These are phyloP conservation scores for cat (Felis catus) DNA, from an alignment of 2,113 vertebrate genomes.

Conservation along the genomic window DNA sequence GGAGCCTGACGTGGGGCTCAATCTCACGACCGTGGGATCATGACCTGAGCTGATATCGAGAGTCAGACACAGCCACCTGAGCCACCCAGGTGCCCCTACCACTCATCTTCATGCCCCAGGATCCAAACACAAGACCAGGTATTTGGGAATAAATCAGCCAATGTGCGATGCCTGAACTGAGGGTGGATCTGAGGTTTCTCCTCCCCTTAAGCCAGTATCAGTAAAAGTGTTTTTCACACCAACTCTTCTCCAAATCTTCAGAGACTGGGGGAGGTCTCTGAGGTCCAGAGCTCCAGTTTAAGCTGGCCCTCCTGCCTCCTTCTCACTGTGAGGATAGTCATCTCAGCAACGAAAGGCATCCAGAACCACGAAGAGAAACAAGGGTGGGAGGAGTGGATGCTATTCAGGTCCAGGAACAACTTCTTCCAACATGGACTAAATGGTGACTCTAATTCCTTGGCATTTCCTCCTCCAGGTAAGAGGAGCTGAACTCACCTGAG, in stretches of 20 bases:
- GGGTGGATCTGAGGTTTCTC: neutral
- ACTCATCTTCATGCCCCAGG: accelerated
- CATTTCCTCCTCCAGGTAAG: neutral
- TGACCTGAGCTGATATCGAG: no score
- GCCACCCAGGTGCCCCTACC: no score
- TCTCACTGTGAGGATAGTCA: neutral
- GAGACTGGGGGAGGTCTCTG: neutral
- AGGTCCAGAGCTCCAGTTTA: neutral
- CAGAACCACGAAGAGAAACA: neutral
- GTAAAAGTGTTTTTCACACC: neutral
- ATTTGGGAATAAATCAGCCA: neutral
- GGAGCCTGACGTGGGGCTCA: no score
- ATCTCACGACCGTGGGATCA: no score
- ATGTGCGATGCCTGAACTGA: accelerated
- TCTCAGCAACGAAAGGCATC: neutral
- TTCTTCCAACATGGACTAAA: neutral
- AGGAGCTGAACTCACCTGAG: neutral
- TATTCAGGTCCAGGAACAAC: neutral
- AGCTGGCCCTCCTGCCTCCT: neutral
- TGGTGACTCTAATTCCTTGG: neutral
- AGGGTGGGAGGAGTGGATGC: accelerated
- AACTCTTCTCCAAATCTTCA: neutral
- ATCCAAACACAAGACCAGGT: no score
- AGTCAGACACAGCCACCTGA: no score
- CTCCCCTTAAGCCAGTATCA: no score